Conservation (phyloP, 2,113 vertebrate genomes). For the Symphodus melops region DNA sequence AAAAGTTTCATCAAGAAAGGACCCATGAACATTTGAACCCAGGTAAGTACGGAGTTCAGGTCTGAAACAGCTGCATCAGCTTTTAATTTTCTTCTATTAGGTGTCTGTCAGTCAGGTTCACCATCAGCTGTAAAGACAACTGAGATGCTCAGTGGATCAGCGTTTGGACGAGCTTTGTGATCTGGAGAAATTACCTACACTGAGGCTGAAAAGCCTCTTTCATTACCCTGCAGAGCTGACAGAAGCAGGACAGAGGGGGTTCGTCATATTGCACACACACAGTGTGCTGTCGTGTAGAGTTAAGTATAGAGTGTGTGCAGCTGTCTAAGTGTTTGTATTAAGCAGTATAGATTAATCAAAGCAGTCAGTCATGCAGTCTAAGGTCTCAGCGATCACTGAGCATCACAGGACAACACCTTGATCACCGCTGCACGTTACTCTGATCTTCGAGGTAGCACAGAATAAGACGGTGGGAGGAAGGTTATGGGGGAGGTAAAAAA, state of each 20-base stretch:
- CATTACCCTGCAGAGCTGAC: conserved; percentile 56
- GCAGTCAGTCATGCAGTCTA: conserved; percentile 27
- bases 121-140: conserved; percentile 21
- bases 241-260: conserved; percentile 37
- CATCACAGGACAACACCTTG: conserved; percentile 35
- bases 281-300: conserved; percentile 1
- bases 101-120: conserved; percentile 35
- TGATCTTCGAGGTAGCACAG: conserved; percentile 23
- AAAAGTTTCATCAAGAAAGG: too few species aligned
- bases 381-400: conserved; percentile 38
- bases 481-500: neutral
- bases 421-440: conserved; percentile 28
- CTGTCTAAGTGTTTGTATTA: conserved; percentile 1
- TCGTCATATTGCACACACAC: conserved; percentile 29
- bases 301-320: conserved; percentile 13
- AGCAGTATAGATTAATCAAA: conserved; percentile 25
- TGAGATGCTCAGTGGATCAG: conserved; percentile 37
- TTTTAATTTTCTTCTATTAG: conserved; percentile 18
- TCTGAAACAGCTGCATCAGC: conserved; percentile 4
- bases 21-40: too few species aligned
- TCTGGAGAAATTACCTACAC: conserved; percentile 66
- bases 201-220: conserved; percentile 65
- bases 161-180: conserved; percentile 50
- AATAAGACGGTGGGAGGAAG: neutral
- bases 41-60: too few species aligned